Evolutionary conservation across 1,140 invertebrate genomes (phyloP).

Genomic region (Ostrea edulis): DNA sequence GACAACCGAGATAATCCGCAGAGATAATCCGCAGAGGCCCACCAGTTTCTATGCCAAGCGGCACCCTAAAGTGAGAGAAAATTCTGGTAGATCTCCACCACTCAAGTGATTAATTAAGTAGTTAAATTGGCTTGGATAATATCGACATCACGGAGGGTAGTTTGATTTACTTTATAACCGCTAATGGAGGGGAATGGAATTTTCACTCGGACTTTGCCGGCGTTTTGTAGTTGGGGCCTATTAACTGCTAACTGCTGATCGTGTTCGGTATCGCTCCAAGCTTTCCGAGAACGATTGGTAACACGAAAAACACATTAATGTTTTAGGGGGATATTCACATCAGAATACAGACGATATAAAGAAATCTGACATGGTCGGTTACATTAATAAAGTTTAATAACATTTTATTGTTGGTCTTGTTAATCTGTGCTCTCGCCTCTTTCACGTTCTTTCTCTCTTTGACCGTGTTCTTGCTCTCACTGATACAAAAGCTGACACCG

Average conservation of each 20-base stretch:
- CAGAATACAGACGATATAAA: conserved; percentile 29
- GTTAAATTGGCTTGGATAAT: conserved; percentile 26
- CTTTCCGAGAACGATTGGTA: conserved; percentile 31
- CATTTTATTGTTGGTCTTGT: conserved; percentile 26
- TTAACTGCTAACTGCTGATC: conserved; percentile 33
- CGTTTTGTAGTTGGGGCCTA: conserved; percentile 15
- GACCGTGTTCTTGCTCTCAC: neutral
- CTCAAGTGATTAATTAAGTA: conserved; percentile 37
- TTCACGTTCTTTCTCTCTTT: neutral
- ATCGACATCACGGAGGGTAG: conserved; percentile 22
- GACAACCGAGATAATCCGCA: too few species aligned
- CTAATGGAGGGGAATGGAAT: conserved; percentile 38
- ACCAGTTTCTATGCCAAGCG: neutral
- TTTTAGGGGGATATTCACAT: conserved; percentile 29
- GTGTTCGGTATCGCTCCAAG: conserved; percentile 25
- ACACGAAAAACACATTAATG: conserved; percentile 37
- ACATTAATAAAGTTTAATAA: conserved; percentile 40
- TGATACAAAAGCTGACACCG: neutral
- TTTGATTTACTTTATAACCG: conserved; percentile 35
- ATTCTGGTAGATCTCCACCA: conserved; percentile 3
- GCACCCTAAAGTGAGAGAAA: conserved; percentile 2
- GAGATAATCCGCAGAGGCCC: neutral
- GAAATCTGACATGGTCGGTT: conserved; percentile 33
- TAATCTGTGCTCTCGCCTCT: neutral
- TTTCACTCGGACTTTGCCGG: conserved; percentile 24